Conservation (phyloP, 2,888 invertebrate species). For the Acleris emargana region DNA sequence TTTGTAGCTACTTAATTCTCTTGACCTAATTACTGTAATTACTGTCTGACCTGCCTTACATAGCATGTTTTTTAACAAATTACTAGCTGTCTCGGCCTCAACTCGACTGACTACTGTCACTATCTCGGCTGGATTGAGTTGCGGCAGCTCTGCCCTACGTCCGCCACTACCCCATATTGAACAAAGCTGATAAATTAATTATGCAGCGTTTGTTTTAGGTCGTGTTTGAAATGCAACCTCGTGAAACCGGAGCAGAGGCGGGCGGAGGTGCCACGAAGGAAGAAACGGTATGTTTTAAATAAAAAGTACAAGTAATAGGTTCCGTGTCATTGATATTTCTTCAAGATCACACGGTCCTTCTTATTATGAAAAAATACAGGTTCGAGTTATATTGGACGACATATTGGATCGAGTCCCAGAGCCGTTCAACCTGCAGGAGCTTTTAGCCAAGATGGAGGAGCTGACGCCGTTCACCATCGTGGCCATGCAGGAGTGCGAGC, state of each 20-base stretch:
- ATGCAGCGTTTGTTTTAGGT: constrained; percentile 51
- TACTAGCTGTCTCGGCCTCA: too few relatives aligned
- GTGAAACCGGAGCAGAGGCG: constrained; percentile 89
- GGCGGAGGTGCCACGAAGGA: constrained; percentile 90
- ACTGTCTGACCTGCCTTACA: too few relatives aligned
- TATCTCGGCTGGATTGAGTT: too few relatives aligned
- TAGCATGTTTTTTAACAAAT: too few relatives aligned
- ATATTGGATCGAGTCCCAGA: constrained; percentile 94
- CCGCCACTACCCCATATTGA: not conserved
- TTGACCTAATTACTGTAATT: too few relatives aligned
- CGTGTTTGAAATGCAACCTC: constrained; percentile 94
- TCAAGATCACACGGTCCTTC: not conserved
- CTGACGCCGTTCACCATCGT: constrained; percentile 96
- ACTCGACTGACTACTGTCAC: too few relatives aligned
- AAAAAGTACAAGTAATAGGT: not conserved
- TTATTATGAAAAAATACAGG: constrained; percentile 67
- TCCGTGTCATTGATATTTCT: not conserved
- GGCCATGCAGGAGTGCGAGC: constrained; percentile 96
- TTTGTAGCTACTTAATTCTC: too few relatives aligned
- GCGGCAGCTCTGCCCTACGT: too few relatives aligned
- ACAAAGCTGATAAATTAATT: not conserved
- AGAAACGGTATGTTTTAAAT: constrained; percentile 85
- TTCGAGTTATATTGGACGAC: constrained; percentile 91
- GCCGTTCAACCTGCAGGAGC: constrained; percentile 92
- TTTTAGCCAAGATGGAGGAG: constrained; percentile 94